phyloP scores from a whole-genome alignment of 2,113 vertebrate genomes.

The Orycteropus afer region DNA sequence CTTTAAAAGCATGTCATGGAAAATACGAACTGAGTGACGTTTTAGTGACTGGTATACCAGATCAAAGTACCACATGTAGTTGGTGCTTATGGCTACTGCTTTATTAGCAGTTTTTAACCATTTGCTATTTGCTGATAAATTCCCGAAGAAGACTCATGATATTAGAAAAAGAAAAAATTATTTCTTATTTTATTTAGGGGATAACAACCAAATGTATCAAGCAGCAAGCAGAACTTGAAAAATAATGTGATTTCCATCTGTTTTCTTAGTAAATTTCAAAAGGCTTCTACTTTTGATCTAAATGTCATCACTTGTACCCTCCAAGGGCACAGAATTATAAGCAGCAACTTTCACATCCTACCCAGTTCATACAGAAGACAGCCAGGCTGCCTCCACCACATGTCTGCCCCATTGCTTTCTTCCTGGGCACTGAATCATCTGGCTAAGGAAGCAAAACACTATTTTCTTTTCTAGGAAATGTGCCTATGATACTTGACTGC shows the following conservation, averaged over 20 bases:
- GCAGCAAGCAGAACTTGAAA: not conserved
- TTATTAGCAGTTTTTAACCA: not conserved
- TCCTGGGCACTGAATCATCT: not conserved
- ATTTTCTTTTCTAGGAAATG: conserved; percentile 37
- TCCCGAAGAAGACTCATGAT: not conserved
- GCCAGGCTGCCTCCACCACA: not conserved
- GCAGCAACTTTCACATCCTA: not conserved
- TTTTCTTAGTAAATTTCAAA: not conserved
- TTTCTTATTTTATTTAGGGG: not conserved
- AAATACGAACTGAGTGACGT: not conserved
- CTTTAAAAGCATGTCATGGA: not conserved
- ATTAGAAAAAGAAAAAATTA: not conserved
- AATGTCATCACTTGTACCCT: not conserved
- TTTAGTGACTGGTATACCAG: too few species aligned
- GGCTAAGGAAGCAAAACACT: not conserved
- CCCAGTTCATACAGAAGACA: conserved; percentile 17
- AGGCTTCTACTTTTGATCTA: not conserved
- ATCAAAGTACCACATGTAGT: accelerated
- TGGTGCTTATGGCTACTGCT: not conserved
- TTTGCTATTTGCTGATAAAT: not conserved
- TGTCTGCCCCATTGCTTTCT: not conserved
- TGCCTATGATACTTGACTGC: too few species aligned
- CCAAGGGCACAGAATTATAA: not conserved
- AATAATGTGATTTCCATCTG: not conserved
- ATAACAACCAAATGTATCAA: not conserved